These are phyloP conservation scores for Spialia ferax DNA, from an alignment of 2,888 invertebrate species.

Conservation along the genomic window DNA sequence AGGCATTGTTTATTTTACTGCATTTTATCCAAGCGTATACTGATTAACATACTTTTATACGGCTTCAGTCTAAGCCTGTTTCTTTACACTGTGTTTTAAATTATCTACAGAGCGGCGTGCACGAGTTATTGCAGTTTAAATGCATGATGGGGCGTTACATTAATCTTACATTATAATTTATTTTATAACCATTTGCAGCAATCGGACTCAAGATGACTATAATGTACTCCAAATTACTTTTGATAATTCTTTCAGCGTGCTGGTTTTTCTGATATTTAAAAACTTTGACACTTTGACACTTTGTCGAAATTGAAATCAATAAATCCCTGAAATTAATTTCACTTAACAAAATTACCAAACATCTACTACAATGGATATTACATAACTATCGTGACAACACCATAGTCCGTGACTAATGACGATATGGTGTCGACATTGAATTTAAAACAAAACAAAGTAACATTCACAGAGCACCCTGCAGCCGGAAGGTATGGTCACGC, in stretches of 20 bases:
- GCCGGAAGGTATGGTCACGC: slow-evolving; percentile 80
- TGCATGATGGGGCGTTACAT: slow-evolving; percentile 2
- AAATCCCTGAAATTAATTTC: background rate
- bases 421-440: slow-evolving; percentile 29
- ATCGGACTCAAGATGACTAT: background rate
- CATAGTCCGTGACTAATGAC: slow-evolving; percentile 24
- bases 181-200: slow-evolving; percentile 6
- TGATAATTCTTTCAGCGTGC: too few species aligned
- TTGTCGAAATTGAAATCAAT: too few species aligned
- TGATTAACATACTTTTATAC: slow-evolving; percentile 33
- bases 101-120: background rate
- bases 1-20: background rate
- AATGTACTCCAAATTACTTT: background rate
- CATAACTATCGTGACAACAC: slow-evolving; percentile 15
- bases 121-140: slow-evolving; percentile 10
- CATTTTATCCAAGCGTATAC: background rate
- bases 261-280: too few species aligned
- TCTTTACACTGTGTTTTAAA: slow-evolving; percentile 18
- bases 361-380: background rate
- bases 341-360: slow-evolving; percentile 1
- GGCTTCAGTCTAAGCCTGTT: slow-evolving; percentile 33
- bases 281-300: too few species aligned
- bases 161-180: slow-evolving; percentile 10
- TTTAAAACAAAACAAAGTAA: slow-evolving; percentile 46
- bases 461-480: slow-evolving; percentile 58